Percentiles rank a stretch among this genome's conserved stretches.
These are phyloP conservation scores for Agapornis roseicollis DNA, from an alignment of 2,113 vertebrate genomes.

Conservation along the genomic window DNA sequence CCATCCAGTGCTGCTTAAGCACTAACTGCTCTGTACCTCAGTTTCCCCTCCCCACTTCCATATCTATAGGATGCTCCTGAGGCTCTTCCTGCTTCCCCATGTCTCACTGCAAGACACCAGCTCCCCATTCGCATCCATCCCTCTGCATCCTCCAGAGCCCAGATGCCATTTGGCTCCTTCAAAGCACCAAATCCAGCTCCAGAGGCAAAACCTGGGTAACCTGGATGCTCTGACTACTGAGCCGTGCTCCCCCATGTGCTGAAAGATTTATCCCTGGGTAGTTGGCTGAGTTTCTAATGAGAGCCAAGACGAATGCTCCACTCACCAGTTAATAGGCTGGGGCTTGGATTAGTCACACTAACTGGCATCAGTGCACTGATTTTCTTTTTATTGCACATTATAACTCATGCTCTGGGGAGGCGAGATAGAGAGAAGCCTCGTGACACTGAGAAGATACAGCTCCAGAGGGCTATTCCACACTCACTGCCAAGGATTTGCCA, in stretches of 20 bases:
- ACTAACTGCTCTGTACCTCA: rapidly evolving
- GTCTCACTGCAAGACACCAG: rapidly evolving
- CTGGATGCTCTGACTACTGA: background rate
- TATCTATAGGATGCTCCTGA: background rate
- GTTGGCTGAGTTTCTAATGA: constrained; percentile 24
- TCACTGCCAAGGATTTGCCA: background rate
- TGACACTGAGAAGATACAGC: background rate
- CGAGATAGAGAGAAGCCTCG: background rate
- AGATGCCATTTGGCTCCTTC: background rate
- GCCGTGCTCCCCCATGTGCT: background rate
- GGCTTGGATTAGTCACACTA: constrained; percentile 37
- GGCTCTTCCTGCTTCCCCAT: background rate
- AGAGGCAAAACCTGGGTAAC: background rate
- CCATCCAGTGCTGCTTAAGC: background rate
- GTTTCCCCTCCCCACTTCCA: background rate
- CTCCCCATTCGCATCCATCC: background rate
- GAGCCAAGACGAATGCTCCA: constrained; percentile 17
- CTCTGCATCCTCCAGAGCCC: background rate
- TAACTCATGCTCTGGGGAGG: constrained; percentile 45
- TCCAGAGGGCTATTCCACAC: background rate
- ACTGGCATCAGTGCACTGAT: constrained; percentile 37
- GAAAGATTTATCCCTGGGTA: constrained; percentile 20
- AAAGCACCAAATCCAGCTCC: background rate
- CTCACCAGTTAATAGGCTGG: constrained; percentile 34
- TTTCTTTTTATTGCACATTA: constrained; percentile 40